Conservation (phyloP, 2,888 invertebrate species). For the Vesta saturnalis region DNA sequence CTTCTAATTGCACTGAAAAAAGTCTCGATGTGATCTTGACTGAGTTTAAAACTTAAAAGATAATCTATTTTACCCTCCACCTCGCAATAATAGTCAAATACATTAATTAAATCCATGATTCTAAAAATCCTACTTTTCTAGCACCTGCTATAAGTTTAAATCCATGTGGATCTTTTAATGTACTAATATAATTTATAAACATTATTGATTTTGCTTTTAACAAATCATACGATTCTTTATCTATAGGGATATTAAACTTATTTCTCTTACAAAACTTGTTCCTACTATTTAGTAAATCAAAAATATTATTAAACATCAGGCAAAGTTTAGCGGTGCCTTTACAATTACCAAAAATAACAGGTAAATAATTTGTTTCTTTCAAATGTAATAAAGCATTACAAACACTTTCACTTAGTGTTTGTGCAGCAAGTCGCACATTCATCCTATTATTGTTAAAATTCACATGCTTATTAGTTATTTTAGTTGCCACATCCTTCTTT, state of each 20-base stretch:
- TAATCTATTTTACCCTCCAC: constrained; percentile 14
- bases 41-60: constrained; percentile 32
- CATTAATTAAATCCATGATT: constrained; percentile 24
- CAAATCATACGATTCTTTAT: not conserved
- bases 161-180: constrained; percentile 28
- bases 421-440: constrained; percentile 45
- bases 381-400: constrained; percentile 39
- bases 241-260: constrained; percentile 14
- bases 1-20: constrained; percentile 35
- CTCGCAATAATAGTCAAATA: constrained; percentile 8
- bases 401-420: constrained; percentile 45
- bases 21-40: not conserved
- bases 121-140: constrained; percentile 31
- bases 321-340: constrained; percentile 43
- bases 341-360: constrained; percentile 29
- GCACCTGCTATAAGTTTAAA: not conserved
- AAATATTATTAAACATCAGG: constrained; percentile 43
- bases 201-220: not conserved
- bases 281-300: constrained; percentile 47
- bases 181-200: constrained; percentile 9
- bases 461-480: constrained; percentile 39
- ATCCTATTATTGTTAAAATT: constrained; percentile 42
- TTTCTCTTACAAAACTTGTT: constrained; percentile 32
- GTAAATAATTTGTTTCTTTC: constrained; percentile 18
- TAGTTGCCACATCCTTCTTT: constrained; percentile 41